These are phyloP conservation scores for Drosophila micromelanica DNA, from an alignment of 1,140 invertebrate genomes.

Conservation along the genomic window DNA sequence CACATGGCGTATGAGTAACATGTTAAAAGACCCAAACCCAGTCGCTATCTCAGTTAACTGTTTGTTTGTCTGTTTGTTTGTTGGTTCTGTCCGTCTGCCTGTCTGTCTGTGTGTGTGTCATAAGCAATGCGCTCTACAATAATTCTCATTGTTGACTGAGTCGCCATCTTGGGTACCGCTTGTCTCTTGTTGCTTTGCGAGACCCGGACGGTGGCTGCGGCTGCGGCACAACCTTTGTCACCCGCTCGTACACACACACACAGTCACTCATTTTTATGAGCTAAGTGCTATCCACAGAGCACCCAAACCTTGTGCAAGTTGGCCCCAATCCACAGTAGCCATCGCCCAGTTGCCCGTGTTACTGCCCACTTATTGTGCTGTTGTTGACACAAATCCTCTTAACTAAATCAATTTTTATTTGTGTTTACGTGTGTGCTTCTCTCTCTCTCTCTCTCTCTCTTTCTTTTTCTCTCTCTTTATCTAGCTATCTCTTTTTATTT, in stretches of 20 bases:
- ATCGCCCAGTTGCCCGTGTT: constrained; percentile 57
- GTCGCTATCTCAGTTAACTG: background rate
- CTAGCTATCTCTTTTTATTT: background rate
- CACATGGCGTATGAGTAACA: constrained; percentile 62
- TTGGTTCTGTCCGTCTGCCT: constrained; percentile 39
- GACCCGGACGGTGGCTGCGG: background rate
- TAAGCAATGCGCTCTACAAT: constrained; percentile 61
- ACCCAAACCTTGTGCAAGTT: background rate
- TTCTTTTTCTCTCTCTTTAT: background rate
- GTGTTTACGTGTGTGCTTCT: constrained; percentile 53
- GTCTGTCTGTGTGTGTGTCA: constrained; percentile 45
- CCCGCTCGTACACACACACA: constrained; percentile 37
- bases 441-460: background rate
- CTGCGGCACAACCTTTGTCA: constrained; percentile 44
- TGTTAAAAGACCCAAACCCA: constrained; percentile 18
- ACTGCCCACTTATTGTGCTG: constrained; percentile 79
- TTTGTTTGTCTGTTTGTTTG: constrained; percentile 44
- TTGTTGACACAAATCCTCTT: constrained; percentile 83
- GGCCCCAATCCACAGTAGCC: constrained; percentile 15
- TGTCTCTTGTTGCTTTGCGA: constrained; percentile 59
- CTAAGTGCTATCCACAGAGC: constrained; percentile 77
- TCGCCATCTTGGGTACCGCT: constrained; percentile 22
- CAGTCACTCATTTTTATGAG: constrained; percentile 76
- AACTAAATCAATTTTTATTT: constrained; percentile 83
- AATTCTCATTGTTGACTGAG: constrained; percentile 71